These are phyloP conservation scores for Ceyx melanurus DNA, from an alignment of 2,113 vertebrate species.

Conservation along the genomic window DNA sequence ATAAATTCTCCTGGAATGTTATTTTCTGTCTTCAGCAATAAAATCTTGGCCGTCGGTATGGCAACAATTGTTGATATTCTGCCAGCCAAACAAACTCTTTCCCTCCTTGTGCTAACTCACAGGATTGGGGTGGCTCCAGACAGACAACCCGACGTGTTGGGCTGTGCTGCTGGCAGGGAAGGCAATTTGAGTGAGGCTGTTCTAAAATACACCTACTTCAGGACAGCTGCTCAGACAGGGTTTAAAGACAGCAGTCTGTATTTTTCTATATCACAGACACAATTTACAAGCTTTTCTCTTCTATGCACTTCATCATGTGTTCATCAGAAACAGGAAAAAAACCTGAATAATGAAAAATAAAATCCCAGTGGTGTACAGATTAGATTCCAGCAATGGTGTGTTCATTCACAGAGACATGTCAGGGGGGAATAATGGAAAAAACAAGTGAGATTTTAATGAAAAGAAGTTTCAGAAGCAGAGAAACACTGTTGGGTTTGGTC, in stretches of 20 bases:
- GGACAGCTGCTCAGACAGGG: not conserved
- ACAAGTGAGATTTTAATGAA: not conserved
- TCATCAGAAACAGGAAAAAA: not conserved
- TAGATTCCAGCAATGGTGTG: not conserved
- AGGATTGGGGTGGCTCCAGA: not conserved
- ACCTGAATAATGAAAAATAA: not conserved
- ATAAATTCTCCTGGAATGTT: not conserved
- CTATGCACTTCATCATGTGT: not conserved
- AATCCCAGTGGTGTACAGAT: not conserved
- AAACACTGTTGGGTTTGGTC: not conserved
- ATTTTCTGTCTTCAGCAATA: not conserved
- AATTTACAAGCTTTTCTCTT: not conserved
- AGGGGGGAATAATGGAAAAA: not conserved
- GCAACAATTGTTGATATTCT: not conserved
- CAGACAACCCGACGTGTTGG: not conserved
- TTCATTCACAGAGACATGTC: rapidly evolving
- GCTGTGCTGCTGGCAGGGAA: not conserved
- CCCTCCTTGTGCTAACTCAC: not conserved
- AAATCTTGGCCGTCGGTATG: not conserved
- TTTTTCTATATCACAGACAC: not conserved
- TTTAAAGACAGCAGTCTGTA: not conserved
- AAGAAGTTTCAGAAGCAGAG: not conserved
- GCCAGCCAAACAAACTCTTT: not conserved
- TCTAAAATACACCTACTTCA: not conserved
- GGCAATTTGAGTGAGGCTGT: not conserved